phyloP scores from a whole-genome alignment of 2,797 vertebrate species.

The Dermochelys coriacea region DNA sequence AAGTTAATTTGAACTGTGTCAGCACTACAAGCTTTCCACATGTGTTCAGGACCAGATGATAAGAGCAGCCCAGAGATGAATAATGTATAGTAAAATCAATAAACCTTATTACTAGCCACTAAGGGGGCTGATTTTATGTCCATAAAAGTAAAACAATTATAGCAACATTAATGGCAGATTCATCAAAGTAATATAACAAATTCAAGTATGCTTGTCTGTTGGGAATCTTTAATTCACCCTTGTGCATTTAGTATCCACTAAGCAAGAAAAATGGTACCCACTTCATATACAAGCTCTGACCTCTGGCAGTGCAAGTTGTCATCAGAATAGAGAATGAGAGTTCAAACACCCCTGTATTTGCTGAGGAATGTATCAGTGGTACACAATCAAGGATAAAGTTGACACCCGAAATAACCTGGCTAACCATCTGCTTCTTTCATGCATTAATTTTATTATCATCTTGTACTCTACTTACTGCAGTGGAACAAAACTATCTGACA shows the following conservation, averaged over 20 bases:
- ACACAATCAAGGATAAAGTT: slow-evolving; percentile 50
- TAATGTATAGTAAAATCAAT: slow-evolving; percentile 84
- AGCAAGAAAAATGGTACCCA: slow-evolving; percentile 65
- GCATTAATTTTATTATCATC: not conserved
- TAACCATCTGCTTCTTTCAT: not conserved
- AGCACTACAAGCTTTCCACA: slow-evolving; percentile 74
- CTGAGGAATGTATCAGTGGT: slow-evolving; percentile 21
- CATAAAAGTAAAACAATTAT: slow-evolving; percentile 84
- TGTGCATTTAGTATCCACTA: slow-evolving; percentile 69
- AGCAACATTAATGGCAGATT: slow-evolving; percentile 81
- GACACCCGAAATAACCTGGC: slow-evolving; percentile 48
- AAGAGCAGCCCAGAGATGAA: slow-evolving; percentile 79
- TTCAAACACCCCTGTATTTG: slow-evolving; percentile 23
- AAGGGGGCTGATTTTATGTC: slow-evolving; percentile 81
- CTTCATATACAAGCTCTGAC: slow-evolving; percentile 70
- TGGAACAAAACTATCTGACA: not conserved
- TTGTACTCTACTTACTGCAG: not conserved
- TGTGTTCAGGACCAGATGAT: slow-evolving; percentile 74
- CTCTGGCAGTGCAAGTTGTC: slow-evolving; percentile 69
- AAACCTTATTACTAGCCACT: slow-evolving; percentile 83
- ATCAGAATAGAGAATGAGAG: slow-evolving; percentile 50
- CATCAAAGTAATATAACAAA: slow-evolving; percentile 81
- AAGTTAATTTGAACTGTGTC: slow-evolving; percentile 77
- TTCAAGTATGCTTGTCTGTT: slow-evolving; percentile 79
- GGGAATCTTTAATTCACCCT: slow-evolving; percentile 81